These are phyloP conservation scores for Psephotus haematonotus DNA, from an alignment of 2,113 vertebrate species.

Conservation along the genomic window DNA sequence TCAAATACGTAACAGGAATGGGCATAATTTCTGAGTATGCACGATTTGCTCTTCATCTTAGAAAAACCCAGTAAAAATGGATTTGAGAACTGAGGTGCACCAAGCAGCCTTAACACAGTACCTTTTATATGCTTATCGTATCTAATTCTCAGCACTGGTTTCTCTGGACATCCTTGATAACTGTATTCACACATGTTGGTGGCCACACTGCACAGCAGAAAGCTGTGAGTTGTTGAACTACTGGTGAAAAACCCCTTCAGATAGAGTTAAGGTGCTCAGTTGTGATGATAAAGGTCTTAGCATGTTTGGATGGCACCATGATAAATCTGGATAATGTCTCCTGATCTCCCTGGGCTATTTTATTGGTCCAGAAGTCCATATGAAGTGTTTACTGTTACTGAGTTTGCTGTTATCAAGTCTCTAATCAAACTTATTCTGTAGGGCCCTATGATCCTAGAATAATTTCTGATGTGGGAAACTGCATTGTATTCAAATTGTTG, in stretches of 20 bases:
- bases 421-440: neutral
- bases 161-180: neutral
- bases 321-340: neutral
- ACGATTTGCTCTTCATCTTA: neutral
- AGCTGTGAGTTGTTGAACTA: neutral
- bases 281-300: neutral
- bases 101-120: no score
- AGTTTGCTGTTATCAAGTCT: neutral
- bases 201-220: neutral
- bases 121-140: neutral
- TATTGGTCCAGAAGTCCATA: rapidly evolving
- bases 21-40: neutral
- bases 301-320: rapidly evolving
- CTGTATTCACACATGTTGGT: neutral
- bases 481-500: neutral
- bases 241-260: neutral
- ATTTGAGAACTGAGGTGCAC: neutral
- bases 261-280: neutral
- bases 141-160: neutral
- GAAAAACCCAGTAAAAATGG: neutral
- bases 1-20: neutral
- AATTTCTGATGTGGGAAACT: neutral
- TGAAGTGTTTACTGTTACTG: neutral
- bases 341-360: neutral
- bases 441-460: neutral